Evolutionary conservation across 2,113 vertebrate species (phyloP).

Genomic region (Daubentonia madagascariensis): DNA sequence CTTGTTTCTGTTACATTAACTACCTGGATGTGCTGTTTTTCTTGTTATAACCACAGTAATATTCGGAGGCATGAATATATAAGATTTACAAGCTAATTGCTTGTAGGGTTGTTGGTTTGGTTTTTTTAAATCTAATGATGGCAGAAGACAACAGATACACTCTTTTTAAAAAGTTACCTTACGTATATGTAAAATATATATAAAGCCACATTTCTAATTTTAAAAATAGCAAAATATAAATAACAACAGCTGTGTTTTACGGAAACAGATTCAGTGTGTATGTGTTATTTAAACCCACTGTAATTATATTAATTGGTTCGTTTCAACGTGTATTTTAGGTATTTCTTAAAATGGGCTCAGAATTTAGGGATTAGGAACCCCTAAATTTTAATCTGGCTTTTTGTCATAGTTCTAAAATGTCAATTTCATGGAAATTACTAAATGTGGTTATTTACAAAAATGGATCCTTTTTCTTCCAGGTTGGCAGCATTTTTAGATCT

Average conservation of each 20-base stretch:
- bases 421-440: conserved; percentile 60
- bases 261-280: conserved; percentile 47
- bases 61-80: conserved; percentile 9
- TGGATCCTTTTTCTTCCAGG: conserved; percentile 15
- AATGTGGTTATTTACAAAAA: conserved; percentile 50
- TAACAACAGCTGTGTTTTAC: conserved; percentile 59
- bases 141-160: conserved; percentile 26
- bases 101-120: not conserved
- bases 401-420: conserved; percentile 52
- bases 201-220: conserved; percentile 34
- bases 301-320: conserved; percentile 67
- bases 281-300: conserved; percentile 47
- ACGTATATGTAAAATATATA: not conserved
- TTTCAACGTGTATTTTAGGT: conserved; percentile 53
- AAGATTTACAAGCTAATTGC: conserved; percentile 44
- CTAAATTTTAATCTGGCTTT: conserved; percentile 45
- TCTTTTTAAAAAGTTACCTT: conserved; percentile 49
- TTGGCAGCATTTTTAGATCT: conserved; percentile 54
- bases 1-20: conserved; percentile 45
- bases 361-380: conserved; percentile 41
- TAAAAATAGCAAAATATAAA: conserved; percentile 53
- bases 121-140: not conserved
- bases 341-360: conserved; percentile 49
- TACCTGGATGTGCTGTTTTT: conserved; percentile 56
- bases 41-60: conserved; percentile 12